phyloP scores from a whole-genome alignment of 2,113 vertebrate genomes.

The Myrmecobius fasciatus region DNA sequence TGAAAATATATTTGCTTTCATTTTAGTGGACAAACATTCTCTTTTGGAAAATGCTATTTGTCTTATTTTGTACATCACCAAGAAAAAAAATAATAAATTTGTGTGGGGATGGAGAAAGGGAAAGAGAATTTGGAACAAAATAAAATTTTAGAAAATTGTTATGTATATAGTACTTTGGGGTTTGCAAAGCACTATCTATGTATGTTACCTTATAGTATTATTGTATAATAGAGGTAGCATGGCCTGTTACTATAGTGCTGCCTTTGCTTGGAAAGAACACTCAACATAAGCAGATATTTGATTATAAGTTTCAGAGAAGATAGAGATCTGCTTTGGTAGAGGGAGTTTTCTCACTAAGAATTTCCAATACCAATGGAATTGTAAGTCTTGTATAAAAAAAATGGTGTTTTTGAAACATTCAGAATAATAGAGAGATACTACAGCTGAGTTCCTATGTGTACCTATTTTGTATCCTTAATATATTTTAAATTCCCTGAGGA shows the following conservation, averaged over 20 bases:
- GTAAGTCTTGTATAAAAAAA: neutral
- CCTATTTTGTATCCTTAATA: neutral
- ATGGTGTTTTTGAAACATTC: rapidly evolving
- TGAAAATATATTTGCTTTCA: neutral
- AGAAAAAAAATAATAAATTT: neutral
- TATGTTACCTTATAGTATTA: neutral
- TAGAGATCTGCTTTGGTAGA: neutral
- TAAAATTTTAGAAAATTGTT: neutral
- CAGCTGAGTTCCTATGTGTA: neutral
- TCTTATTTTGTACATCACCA: neutral
- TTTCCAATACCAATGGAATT: neutral
- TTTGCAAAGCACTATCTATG: neutral
- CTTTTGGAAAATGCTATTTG: neutral
- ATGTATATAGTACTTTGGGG: neutral
- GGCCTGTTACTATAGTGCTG: neutral
- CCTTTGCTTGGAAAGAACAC: neutral
- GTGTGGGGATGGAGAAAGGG: neutral
- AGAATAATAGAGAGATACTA: neutral
- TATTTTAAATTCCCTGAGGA: neutral
- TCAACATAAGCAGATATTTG: neutral
- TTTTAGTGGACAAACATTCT: neutral
- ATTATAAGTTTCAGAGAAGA: neutral
- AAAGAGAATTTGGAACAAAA: neutral
- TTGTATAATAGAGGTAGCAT: neutral
- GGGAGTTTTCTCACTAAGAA: neutral